phyloP scores from a whole-genome alignment of 1,140 invertebrate genomes.

The Tachypleus tridentatus region DNA sequence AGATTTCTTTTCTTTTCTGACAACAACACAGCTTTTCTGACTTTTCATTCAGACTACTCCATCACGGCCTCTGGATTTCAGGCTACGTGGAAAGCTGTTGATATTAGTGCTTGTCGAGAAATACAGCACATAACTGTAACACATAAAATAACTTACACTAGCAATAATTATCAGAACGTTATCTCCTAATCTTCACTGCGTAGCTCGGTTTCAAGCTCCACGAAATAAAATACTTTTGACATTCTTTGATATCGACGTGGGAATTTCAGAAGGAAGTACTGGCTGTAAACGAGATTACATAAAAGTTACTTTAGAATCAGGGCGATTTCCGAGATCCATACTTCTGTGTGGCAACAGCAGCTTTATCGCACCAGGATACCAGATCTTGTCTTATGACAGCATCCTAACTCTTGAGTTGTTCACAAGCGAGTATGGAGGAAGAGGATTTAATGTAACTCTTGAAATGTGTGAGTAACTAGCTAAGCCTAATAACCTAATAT shows the following conservation, averaged over 20 bases:
- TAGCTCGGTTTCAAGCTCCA: slow-evolving; percentile 24
- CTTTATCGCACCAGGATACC: neutral
- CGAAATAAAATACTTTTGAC: slow-evolving; percentile 45
- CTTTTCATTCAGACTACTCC: slow-evolving; percentile 58
- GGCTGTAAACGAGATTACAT: too few relatives aligned
- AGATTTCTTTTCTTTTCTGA: slow-evolving; percentile 47
- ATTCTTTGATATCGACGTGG: slow-evolving; percentile 44
- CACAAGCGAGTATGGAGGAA: neutral
- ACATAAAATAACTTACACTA: slow-evolving; percentile 30
- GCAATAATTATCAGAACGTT: slow-evolving; percentile 53
- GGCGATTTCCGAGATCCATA: neutral
- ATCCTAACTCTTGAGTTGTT: neutral
- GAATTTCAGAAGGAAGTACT: too few relatives aligned
- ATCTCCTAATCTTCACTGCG: slow-evolving; percentile 51
- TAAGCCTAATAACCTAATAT: too few relatives aligned
- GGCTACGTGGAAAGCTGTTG: slow-evolving; percentile 50
- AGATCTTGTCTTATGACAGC: neutral
- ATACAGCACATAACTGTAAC: too few relatives aligned
- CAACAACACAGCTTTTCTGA: slow-evolving; percentile 44
- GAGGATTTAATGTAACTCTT: too few relatives aligned
- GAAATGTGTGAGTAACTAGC: too few relatives aligned
- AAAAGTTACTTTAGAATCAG: too few relatives aligned
- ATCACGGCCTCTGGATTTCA: slow-evolving; percentile 50
- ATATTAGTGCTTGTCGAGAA: slow-evolving; percentile 45
- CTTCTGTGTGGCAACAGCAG: neutral